Percentiles rank a stretch among this genome's conserved stretches.
Conservation (phyloP, 2,113 vertebrate genomes). For the Sardina pilchardus region DNA sequence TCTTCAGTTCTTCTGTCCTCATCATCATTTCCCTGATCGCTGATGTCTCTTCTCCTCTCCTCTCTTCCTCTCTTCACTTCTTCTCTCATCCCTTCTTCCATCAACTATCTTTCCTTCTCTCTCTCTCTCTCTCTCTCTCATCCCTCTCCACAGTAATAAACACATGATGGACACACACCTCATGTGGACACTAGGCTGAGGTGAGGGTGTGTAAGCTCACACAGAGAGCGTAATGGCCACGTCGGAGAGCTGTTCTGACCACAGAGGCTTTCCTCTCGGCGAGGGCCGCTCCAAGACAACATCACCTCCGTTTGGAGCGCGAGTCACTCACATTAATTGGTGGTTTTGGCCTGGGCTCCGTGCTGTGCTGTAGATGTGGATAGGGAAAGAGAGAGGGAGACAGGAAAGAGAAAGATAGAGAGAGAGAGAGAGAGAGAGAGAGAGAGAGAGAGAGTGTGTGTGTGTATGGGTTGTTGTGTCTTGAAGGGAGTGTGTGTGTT, state of each 20-base stretch:
- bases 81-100: background rate
- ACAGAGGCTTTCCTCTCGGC: background rate
- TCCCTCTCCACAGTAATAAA: background rate
- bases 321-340: constrained; percentile 17
- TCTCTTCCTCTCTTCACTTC: background rate
- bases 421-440: background rate
- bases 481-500: background rate
- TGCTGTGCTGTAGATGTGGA: background rate
- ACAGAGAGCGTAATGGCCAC: background rate
- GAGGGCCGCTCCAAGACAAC: background rate
- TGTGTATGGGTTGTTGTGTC: background rate
- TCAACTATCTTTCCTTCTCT: background rate
- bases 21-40: background rate
- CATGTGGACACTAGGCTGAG: background rate
- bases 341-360: background rate
- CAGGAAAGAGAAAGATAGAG: too few species aligned
- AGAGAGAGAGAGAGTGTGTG: background rate
- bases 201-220: background rate
- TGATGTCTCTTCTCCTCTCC: background rate
- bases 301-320: background rate
- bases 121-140: background rate
- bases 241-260: background rate
- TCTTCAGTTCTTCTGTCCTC: background rate
- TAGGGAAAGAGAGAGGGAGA: background rate
- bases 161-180: background rate